Evolutionary conservation across 2,113 vertebrate species (phyloP).

Genomic region (Osmerus mordax): DNA sequence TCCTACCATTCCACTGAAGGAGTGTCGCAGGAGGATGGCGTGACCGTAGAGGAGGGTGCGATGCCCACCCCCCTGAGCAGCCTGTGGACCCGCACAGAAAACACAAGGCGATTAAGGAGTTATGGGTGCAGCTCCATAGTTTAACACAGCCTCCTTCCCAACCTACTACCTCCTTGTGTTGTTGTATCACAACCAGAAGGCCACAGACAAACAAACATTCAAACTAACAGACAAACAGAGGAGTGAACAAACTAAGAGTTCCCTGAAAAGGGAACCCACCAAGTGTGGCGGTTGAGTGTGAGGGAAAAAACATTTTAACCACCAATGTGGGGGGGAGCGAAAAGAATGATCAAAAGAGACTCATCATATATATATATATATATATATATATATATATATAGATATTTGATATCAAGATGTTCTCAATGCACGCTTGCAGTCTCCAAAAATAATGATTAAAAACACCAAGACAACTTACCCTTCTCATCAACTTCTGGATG

Average conservation of each 20-base stretch:
- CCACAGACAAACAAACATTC: not conserved
- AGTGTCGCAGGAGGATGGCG: slow-evolving; percentile 91
- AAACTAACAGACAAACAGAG: slow-evolving; percentile 18
- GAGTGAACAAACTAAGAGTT: not conserved
- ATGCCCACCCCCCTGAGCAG: slow-evolving; percentile 90
- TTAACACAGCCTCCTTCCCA: not conserved
- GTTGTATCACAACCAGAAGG: not conserved
- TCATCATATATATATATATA: too few species aligned
- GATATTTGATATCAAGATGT: not conserved
- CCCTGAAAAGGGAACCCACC: too few species aligned
- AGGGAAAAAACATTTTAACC: too few species aligned
- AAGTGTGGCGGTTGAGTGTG: too few species aligned
- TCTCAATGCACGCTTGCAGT: not conserved
- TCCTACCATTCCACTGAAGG: slow-evolving; percentile 94
- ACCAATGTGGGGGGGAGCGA: not conserved
- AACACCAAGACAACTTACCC: slow-evolving; percentile 73
- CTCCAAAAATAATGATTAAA: slow-evolving; percentile 5
- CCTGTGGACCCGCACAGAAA: slow-evolving; percentile 65
- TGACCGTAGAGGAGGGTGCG: slow-evolving; percentile 94
- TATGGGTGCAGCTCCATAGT: not conserved
- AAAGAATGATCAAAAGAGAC: not conserved
- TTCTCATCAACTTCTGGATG: slow-evolving; percentile 87
- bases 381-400: too few species aligned
- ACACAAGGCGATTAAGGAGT: slow-evolving; percentile 14
- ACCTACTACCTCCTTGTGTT: not conserved